Conservation (phyloP, 2,113 vertebrate genomes). For the Abramis brama region DNA sequence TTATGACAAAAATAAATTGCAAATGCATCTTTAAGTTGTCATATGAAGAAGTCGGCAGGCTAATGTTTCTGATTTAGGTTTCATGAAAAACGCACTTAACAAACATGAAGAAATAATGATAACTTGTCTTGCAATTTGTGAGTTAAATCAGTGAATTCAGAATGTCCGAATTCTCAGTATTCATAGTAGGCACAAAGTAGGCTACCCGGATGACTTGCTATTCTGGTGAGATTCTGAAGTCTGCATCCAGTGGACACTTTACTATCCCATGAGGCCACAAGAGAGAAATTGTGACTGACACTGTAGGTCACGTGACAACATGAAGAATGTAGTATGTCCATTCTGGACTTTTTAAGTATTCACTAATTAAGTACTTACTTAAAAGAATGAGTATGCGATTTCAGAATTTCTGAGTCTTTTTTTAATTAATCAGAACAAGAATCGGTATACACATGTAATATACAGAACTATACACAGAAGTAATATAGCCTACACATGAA, state of each 20-base stretch:
- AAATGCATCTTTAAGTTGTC: background rate
- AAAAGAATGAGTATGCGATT: background rate
- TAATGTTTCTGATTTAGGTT: background rate
- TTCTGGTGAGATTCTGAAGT: background rate
- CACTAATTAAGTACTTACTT: background rate
- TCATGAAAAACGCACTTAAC: background rate
- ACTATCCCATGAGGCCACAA: background rate
- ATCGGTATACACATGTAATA: background rate
- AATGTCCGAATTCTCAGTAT: too few species aligned
- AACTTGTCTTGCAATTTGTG: background rate
- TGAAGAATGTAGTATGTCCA: background rate
- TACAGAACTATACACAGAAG: too few species aligned
- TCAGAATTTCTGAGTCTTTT: background rate
- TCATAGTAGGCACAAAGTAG: too few species aligned
- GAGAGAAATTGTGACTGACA: background rate
- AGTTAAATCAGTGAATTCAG: background rate
- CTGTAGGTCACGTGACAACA: background rate
- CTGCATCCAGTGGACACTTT: background rate
- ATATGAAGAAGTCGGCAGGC: background rate
- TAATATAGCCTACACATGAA: background rate
- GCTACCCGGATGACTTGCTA: too few species aligned
- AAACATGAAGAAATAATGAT: background rate
- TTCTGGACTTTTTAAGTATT: too few species aligned
- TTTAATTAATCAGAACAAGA: background rate
- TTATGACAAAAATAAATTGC: background rate